phyloP scores from a whole-genome alignment of 2,113 vertebrate genomes.

The Pao palembangensis region DNA sequence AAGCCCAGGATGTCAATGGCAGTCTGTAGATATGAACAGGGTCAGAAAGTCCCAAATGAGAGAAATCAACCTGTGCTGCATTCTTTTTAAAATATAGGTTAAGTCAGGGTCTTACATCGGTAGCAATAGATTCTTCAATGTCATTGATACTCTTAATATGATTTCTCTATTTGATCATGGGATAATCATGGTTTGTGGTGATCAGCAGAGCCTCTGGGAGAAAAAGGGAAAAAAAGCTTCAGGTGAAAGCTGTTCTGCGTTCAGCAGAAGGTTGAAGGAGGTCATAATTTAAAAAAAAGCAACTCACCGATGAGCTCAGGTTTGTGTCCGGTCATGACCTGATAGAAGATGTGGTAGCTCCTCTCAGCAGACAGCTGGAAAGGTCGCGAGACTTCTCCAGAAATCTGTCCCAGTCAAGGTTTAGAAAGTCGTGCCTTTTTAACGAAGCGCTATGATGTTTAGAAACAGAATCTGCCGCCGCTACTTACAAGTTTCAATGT shows the following conservation, averaged over 20 bases:
- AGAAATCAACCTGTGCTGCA: background rate
- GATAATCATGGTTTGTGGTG: slow-evolving; percentile 66
- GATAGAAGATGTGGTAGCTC: slow-evolving; percentile 79
- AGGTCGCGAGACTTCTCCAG: slow-evolving; percentile 70
- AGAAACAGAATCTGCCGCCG: too few species aligned
- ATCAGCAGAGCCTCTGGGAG: slow-evolving; percentile 69
- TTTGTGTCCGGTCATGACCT: slow-evolving; percentile 73
- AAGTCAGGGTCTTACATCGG: slow-evolving; percentile 46
- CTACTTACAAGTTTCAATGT: slow-evolving; percentile 67
- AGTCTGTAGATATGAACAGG: slow-evolving; percentile 44
- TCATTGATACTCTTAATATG: slow-evolving; percentile 69
- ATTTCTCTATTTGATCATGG: slow-evolving; percentile 71
- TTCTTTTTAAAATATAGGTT: background rate
- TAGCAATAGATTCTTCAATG: slow-evolving; percentile 62
- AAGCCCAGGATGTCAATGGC: slow-evolving; percentile 79
- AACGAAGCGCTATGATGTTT: too few species aligned
- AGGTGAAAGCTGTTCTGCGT: too few species aligned
- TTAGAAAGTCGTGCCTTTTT: background rate
- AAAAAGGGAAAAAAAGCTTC: background rate
- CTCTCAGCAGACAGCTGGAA: slow-evolving; percentile 78
- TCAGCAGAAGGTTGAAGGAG: background rate
- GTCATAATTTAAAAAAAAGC: background rate
- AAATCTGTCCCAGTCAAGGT: slow-evolving; percentile 51
- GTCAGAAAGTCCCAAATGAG: background rate
- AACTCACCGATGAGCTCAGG: slow-evolving; percentile 68